Evolutionary conservation across 1,140 invertebrate species (phyloP), one percentile per base, ranked within the genome.

Genomic region (Apolygus lucorum): DNA sequence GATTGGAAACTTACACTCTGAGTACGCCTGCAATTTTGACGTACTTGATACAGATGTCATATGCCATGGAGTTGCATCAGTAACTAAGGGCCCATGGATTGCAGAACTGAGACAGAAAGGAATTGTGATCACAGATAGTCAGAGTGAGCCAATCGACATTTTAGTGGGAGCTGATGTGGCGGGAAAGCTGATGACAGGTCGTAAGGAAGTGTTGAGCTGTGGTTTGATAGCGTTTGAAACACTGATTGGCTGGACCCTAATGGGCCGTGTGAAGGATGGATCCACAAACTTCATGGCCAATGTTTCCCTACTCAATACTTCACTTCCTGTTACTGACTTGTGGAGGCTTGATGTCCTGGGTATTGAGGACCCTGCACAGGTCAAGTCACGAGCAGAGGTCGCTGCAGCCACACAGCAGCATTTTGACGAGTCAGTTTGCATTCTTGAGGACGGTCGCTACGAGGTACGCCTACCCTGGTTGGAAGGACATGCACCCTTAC

Each of bases 261-360:
- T 42, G 24, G 13, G n/a, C 28, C 26, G 27, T 17, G 24, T 14
- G 2, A 59, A 22, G 22, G 13, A 25, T 29, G 26, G 77, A 79
- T 70, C 68, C 69, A 63, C 28, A 70, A 1, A n/a, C 74, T 4
- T 70, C 72, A n/a, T 67, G 54, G 28, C 76, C 67, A 49, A n/a
- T n/a, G n/a, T n/a, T n/a, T n/a, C n/a, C n/a, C n/a, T n/a, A n/a
- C n/a, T n/a, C n/a, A n/a, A n/a, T n/a, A n/a, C n/a, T n/a, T n/a
- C n/a, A n/a, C n/a, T n/a, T n/a, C n/a, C n/a, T n/a, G n/a, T n/a
- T n/a, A n/a, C n/a, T n/a, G n/a, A n/a, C n/a, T n/a, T n/a, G n/a
- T n/a, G n/a, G n/a, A n/a, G n/a, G n/a, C n/a, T n/a, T n/a, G n/a
- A n/a, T n/a, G n/a, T n/a, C n/a, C n/a, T n/a, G n/a, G n/a, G n/a